A percentile compares a stretch with the other conserved stretches of the same genome.
These are phyloP conservation scores for Cyclopterus lumpus DNA, from an alignment of 2,797 vertebrate species.

Conservation along the genomic window DNA sequence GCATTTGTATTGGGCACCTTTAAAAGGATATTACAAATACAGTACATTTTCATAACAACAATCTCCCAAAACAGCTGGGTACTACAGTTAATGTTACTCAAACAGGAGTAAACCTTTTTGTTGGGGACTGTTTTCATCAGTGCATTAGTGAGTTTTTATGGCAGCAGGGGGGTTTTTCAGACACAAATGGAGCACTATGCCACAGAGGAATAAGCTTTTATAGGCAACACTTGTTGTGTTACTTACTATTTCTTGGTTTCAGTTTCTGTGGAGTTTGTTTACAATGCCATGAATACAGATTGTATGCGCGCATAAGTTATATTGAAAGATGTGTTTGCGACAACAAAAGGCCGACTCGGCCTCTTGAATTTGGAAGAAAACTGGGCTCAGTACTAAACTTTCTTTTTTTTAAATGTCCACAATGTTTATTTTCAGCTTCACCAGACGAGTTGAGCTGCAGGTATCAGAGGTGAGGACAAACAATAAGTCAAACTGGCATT, in stretches of 20 bases:
- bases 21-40: background rate
- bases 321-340: conserved; percentile 3
- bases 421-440: background rate
- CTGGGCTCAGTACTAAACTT: background rate
- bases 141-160: background rate
- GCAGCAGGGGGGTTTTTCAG: background rate
- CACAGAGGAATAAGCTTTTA: background rate
- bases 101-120: background rate
- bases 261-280: background rate
- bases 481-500: conserved; percentile 4
- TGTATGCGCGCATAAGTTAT: background rate
- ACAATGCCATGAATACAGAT: background rate
- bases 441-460: background rate
- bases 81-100: background rate
- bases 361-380: background rate
- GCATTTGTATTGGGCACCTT: background rate
- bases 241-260: background rate
- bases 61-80: background rate
- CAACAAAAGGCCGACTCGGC: background rate
- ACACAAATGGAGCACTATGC: background rate
- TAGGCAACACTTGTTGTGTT: background rate
- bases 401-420: background rate
- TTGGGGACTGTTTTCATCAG: background rate
- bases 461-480: conserved; percentile 36
- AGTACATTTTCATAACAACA: background rate